Base-by-base conservation (phyloP, 2,113 vertebrate genomes). In the Coracopsis vasa region DNA sequence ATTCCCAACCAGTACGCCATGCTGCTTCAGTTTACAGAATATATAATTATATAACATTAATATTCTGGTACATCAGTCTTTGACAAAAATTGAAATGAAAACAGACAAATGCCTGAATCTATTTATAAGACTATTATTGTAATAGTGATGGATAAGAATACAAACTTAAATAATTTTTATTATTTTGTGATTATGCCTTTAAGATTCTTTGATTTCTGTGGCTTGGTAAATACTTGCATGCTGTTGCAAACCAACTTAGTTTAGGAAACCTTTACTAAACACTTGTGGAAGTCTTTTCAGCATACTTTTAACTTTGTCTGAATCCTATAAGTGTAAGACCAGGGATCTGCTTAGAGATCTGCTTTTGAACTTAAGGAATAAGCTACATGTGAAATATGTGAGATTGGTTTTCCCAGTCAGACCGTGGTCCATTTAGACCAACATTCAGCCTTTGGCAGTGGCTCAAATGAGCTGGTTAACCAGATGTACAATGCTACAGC, bases 21-120 rank as follows among this genome's bases (percentile, higher is more conserved):
- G 73, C 90, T 92, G 94, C 87, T 98, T 98, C 96, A 97, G 96
- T 97, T 97, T 97, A 84, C 77, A 95, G 91, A 92, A 93, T 97
- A 96, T 95, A 86, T 94, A 96, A 94, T 97, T 97, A 96, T 92
- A 77, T 93, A 92, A 62, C 91, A 97, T 96, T 97, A 95, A 93
- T 95, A 96, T 97, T 97, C 96, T 94, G 62, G 79, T 92, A 82
- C 85, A 83, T 95, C 90, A 81, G 73, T 96, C 96, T 97, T 89
- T 92, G 88, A 91, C 85, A 96, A 96, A 97, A 95, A 87, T 62
- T 95, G 95, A 97, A 97, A 96, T 96, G 77, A 92, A 96, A 97
- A 94, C 80, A 95, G 95, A 88, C 84, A 96, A 95, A 96, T 86
- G 44, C 51, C 48, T 92, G 45, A 78, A 82, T 92, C 86, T 96